Evolutionary conservation across 2,113 vertebrate species (phyloP).

Genomic region (Pelecanus crispus): DNA sequence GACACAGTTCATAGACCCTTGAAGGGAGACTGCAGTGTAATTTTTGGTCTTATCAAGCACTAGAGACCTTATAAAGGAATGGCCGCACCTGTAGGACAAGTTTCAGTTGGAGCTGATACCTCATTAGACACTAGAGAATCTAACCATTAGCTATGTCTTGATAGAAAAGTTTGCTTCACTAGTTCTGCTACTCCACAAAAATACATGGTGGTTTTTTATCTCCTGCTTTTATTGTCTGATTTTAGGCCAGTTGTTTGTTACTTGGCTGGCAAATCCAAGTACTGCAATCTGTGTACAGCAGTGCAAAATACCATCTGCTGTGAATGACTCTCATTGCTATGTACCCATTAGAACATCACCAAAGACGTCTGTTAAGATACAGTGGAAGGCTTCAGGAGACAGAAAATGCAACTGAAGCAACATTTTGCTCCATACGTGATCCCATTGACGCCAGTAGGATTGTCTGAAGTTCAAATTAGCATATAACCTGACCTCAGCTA

Average conservation of each 20-base stretch:
- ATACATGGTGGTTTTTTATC: accelerated
- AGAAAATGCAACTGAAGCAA: not conserved
- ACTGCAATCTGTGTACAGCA: not conserved
- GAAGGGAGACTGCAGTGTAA: not conserved
- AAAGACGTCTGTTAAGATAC: not conserved
- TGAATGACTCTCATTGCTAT: not conserved
- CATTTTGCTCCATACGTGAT: not conserved
- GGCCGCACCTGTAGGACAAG: not conserved
- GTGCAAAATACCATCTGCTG: not conserved
- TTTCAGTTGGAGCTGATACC: not conserved
- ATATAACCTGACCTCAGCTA: not conserved
- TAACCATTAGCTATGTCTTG: not conserved
- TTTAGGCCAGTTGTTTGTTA: not conserved
- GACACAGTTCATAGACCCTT: not conserved
- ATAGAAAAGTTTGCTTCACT: not conserved
- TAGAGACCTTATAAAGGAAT: not conserved
- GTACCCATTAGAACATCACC: not conserved
- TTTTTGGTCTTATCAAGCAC: not conserved
- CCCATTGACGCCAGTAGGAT: not conserved
- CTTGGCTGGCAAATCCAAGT: not conserved
- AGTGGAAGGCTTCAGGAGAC: not conserved
- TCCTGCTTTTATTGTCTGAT: not conserved
- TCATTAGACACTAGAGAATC: not conserved
- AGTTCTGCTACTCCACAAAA: not conserved
- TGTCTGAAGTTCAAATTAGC: constrained; percentile 18